Evolutionary conservation across 2,113 vertebrate species (phyloP).

Genomic region (Hipposideros armiger): DNA sequence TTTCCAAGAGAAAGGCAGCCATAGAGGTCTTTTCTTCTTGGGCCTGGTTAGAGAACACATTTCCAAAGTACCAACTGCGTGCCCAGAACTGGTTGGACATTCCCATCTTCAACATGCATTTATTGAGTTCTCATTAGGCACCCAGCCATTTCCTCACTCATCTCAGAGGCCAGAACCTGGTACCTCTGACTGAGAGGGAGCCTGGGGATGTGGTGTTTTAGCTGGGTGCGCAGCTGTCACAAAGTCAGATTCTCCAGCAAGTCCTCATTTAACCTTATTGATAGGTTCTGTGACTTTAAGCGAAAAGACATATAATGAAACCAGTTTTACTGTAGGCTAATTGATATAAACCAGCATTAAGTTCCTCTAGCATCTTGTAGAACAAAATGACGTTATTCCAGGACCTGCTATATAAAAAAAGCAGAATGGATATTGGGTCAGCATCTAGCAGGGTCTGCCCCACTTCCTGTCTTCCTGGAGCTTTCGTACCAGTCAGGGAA

Average conservation of each 20-base stretch:
- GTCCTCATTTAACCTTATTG: background rate
- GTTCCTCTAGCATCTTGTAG: background rate
- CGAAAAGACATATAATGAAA: background rate
- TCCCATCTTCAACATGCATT: background rate
- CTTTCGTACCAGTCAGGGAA: background rate
- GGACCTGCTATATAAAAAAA: background rate
- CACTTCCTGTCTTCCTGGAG: background rate
- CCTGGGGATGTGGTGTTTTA: background rate
- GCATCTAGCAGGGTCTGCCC: background rate
- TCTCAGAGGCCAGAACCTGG: background rate
- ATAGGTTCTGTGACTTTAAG: background rate
- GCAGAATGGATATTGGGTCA: background rate
- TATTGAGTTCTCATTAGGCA: background rate
- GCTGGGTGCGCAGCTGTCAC: background rate
- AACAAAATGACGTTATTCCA: background rate
- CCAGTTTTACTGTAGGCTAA: background rate
- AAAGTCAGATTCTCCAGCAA: background rate
- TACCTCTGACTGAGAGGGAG: background rate
- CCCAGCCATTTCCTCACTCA: background rate
- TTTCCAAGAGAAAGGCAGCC: conserved; percentile 54
- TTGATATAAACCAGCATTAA: too few relatives aligned
- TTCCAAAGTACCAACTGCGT: background rate
- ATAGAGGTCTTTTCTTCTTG: conserved; percentile 10
- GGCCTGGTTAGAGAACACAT: background rate
- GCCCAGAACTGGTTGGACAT: background rate